Conservation (phyloP, 2,797 vertebrate species). For the Nannoperca obscura region DNA sequence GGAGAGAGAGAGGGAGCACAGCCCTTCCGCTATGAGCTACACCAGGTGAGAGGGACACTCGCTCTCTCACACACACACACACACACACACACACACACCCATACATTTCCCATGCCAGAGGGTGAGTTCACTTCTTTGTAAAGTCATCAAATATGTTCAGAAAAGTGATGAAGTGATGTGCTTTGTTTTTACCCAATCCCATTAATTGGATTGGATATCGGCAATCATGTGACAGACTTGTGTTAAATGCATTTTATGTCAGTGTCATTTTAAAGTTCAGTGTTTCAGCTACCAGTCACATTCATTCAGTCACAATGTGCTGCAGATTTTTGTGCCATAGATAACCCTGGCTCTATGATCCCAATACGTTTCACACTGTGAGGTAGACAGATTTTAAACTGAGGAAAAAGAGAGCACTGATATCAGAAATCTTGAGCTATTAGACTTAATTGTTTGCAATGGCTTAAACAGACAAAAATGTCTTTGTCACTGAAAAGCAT, state of each 20-base stretch:
- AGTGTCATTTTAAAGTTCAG: neutral
- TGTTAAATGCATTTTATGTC: neutral
- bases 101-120: neutral
- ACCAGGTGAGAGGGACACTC: slow-evolving; percentile 78
- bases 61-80: neutral
- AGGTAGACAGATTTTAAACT: neutral
- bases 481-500: neutral
- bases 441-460: too few species aligned
- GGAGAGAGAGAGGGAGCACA: slow-evolving; percentile 86
- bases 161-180: neutral
- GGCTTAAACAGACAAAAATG: neutral
- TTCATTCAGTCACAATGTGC: neutral
- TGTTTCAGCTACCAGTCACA: neutral
- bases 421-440: neutral
- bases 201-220: neutral
- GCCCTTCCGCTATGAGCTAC: slow-evolving; percentile 83
- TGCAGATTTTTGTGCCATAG: neutral
- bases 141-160: neutral
- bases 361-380: neutral
- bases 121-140: neutral
- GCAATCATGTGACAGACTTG: neutral
- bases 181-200: neutral
- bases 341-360: neutral
- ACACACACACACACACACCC: too few species aligned
- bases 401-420: neutral